Evolutionary conservation across 1,140 invertebrate genomes (phyloP).

Genomic region (Zaprionus inermis): DNA sequence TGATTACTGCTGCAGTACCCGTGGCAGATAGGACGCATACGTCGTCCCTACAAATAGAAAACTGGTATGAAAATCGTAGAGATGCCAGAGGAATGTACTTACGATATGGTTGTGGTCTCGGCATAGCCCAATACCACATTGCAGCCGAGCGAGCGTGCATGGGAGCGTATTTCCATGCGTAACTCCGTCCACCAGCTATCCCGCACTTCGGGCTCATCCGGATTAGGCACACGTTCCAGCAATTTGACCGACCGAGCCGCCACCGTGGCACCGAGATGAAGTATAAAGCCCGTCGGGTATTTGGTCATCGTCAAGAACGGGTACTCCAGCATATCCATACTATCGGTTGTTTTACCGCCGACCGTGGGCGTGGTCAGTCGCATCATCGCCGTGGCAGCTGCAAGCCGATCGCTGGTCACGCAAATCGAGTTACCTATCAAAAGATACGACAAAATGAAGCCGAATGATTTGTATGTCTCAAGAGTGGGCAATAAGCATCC

Average conservation of each 20-base stretch:
- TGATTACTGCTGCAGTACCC: slow-evolving; percentile 96
- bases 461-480: background rate
- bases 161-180: slow-evolving; percentile 96
- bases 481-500: background rate
- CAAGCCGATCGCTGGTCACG: slow-evolving; percentile 79
- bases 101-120: slow-evolving; percentile 96
- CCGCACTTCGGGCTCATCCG: slow-evolving; percentile 94
- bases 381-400: slow-evolving; percentile 81
- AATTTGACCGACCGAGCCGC: slow-evolving; percentile 94
- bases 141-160: slow-evolving; percentile 94
- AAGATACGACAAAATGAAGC: slow-evolving; percentile 11
- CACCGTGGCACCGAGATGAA: slow-evolving; percentile 95
- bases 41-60: slow-evolving; percentile 89
- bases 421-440: slow-evolving; percentile 80
- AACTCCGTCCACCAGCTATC: slow-evolving; percentile 98
- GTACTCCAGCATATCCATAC: slow-evolving; percentile 94
- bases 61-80: background rate
- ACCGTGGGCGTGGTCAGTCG: slow-evolving; percentile 84
- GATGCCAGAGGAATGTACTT: slow-evolving; percentile 56
- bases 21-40: slow-evolving; percentile 96
- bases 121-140: slow-evolving; percentile 97
- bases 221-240: slow-evolving; percentile 91
- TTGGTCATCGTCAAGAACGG: slow-evolving; percentile 97
- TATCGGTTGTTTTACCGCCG: slow-evolving; percentile 86
- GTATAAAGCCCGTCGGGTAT: slow-evolving; percentile 94